Evolutionary conservation across 2,888 invertebrate species (phyloP).

Genomic region (Hypercompe scribonia): DNA sequence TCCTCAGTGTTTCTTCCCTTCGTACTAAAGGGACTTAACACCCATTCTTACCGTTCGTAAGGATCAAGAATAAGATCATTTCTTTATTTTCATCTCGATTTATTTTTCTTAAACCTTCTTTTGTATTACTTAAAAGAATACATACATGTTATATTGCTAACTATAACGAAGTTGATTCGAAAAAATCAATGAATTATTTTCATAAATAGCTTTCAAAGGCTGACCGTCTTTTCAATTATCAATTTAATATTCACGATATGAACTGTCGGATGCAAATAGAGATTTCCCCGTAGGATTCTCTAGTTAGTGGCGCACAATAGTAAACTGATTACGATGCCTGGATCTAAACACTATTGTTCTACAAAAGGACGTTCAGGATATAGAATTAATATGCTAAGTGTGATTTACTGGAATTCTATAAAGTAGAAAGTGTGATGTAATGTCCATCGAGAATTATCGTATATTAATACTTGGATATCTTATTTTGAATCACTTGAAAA

Average conservation of each 20-base stretch:
- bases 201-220: constrained; percentile 12
- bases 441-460: not conserved
- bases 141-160: too few relatives aligned
- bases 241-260: constrained; percentile 53
- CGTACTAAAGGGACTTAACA: too few relatives aligned
- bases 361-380: constrained; percentile 68
- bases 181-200: not conserved
- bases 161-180: not conserved
- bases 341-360: constrained; percentile 75
- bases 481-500: not conserved
- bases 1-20: too few relatives aligned
- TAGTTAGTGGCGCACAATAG: constrained; percentile 65
- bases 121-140: too few relatives aligned
- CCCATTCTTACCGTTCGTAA: too few relatives aligned
- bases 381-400: constrained; percentile 65
- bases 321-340: constrained; percentile 75
- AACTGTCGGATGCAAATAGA: constrained; percentile 52
- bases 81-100: too few relatives aligned
- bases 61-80: too few relatives aligned
- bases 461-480: not conserved
- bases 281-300: constrained; percentile 56
- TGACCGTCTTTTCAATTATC: constrained; percentile 29
- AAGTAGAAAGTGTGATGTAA: constrained; percentile 4
- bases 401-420: constrained; percentile 17
- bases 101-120: too few relatives aligned